Evolutionary conservation across 64 coral and sea anemone species (phyloP).

Genomic region (Dendrophyllia cribrosa): DNA sequence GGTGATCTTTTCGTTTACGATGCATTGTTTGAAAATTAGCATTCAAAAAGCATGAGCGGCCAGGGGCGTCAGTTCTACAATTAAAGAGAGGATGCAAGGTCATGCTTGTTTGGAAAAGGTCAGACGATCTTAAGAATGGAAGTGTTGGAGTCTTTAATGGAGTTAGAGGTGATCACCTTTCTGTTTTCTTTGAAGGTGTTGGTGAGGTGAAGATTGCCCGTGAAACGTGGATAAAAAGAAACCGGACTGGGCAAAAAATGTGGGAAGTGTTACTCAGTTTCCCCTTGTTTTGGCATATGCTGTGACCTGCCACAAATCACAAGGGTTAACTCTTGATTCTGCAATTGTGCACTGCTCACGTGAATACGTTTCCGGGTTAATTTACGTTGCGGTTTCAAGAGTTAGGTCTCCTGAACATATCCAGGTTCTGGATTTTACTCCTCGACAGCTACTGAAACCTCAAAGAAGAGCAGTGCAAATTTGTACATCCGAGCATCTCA

Average conservation of each 20-base stretch:
- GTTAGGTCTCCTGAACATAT: slow-evolving; percentile 34
- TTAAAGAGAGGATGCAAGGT: slow-evolving; percentile 61
- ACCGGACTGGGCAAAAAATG: background rate
- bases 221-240: slow-evolving; percentile 2
- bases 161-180: background rate
- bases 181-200: slow-evolving; percentile 1
- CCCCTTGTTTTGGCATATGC: slow-evolving; percentile 27
- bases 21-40: background rate
- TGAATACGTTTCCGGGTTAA: slow-evolving; percentile 47
- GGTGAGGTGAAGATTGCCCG: background rate
- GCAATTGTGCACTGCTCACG: slow-evolving; percentile 32
- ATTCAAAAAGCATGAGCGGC: slow-evolving; percentile 9
- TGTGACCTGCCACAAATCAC: slow-evolving; percentile 44
- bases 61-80: background rate
- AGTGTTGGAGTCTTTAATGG: background rate
- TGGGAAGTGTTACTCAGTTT: slow-evolving; percentile 23
- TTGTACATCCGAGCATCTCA: background rate
- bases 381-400: slow-evolving; percentile 51
- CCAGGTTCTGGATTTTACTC: slow-evolving; percentile 36
- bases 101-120: slow-evolving; percentile 54
- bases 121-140: slow-evolving; percentile 28
- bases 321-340: slow-evolving; percentile 35
- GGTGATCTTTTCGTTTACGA: background rate
- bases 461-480: background rate
- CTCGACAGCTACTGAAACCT: slow-evolving; percentile 16